Base-by-base conservation (phyloP, 1,140 invertebrate species). In the Elymnias hypermnestra region DNA sequence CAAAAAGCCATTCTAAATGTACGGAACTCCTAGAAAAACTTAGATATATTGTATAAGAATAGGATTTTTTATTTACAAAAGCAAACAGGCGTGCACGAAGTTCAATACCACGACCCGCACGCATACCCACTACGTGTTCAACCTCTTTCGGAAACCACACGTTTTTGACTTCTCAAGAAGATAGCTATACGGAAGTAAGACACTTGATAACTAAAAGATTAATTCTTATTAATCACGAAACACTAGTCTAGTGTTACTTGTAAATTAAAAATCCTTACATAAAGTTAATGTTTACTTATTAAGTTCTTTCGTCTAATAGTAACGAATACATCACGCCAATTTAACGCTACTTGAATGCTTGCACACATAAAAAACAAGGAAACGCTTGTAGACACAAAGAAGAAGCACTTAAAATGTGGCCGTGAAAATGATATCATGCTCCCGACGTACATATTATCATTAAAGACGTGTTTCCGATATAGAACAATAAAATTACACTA, bases 21-120 rank as follows among this genome's bases (percentile, higher is more conserved):
- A n/a, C n/a, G n/a, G n/a, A n/a, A n/a, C n/a, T n/a, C n/a, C n/a
- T n/a, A n/a, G n/a, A n/a, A n/a, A n/a, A n/a, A n/a, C n/a, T n/a
- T n/a, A n/a, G n/a, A n/a, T n/a, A n/a, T n/a, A n/a, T n/a, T n/a
- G n/a, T n/a, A n/a, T n/a, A n/a, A n/a, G n/a, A n/a, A n/a, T n/a
- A n/a, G n/a, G n/a, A n/a, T n/a, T n/a, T n/a, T n/a, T n/a, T n/a
- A n/a, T n/a, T n/a, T n/a, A n/a, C n/a, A n/a, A n/a, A n/a, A n/a
- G n/a, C n/a, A n/a, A n/a, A n/a, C n/a, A n/a, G n/a, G n/a, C 35
- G 17, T 26, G 38, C 29, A 7, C 19, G 44, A 53, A 58, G 68
- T 72, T 71, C 69, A 75, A 68, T 75, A 75, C 37, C 72, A 57
- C 61, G 72, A 72, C 69, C 67, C 48, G 42, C 69, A 75, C 72